Base-by-base conservation (phyloP, 2,797 vertebrate species). In the Gymnothorax reevesii region DNA sequence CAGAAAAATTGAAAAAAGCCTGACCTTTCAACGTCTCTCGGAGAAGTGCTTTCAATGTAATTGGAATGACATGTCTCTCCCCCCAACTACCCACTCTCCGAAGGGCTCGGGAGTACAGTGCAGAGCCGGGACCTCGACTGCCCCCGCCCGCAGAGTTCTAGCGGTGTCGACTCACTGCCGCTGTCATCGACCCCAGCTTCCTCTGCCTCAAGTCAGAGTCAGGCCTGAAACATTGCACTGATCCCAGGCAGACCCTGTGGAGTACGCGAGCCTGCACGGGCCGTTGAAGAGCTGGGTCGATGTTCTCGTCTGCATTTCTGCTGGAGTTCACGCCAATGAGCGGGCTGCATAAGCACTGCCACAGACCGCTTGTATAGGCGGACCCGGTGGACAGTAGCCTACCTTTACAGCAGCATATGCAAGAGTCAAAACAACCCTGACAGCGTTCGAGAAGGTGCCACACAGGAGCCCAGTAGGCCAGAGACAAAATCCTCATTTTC, bases 21-120 rank as follows among this genome's bases (percentile, higher is more conserved):
- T 49, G 69, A 85, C 88, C 90, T 90, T 92, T 90, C 90, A 92
- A 82, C 87, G 83, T 88, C 91, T 86, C 87, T 89, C 87, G 88
- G 87, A 89, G 88, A 89, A 90, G 90, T 83, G 82, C 84, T 86
- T 86, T 85, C 54, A 87, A 83, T 86, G 90, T 90, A 85, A 0
- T 86, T 73, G 90, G 87, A 88, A 89, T 73, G 87, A 84, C 55
- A 83, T 22, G 82, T 84, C 79, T 59, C 25, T 75, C 54, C 33
- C 66, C 7, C 22, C 52, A 33, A 66, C 57, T 62, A 64, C 73
- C 25, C 83, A 4, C 71, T 49, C 52, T 77, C 73, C 13, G 73
- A 52, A 52, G 73, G 69, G 82, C 57, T 49, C 0, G 20, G 64
- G 66, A 73, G 27, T 80, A 73, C 59, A 82, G 86, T 15, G 52